These are phyloP conservation scores for Micrasema minimum DNA, from an alignment of 1,140 invertebrate genomes.

Conservation along the genomic window DNA sequence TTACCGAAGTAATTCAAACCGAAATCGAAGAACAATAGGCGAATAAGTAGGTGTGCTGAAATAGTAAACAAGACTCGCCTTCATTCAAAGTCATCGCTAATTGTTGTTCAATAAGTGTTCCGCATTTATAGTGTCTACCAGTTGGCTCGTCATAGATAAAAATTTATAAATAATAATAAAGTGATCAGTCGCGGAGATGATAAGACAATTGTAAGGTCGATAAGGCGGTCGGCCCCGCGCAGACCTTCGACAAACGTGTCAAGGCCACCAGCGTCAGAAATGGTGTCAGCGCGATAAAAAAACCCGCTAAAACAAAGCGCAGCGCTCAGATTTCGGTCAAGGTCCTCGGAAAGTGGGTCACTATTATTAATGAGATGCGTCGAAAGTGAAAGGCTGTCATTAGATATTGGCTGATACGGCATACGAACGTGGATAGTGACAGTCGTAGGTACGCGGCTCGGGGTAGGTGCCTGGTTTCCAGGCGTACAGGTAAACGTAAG, in stretches of 20 bases:
- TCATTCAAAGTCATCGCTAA: constrained; percentile 9
- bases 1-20: neutral
- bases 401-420: neutral
- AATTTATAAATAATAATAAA: constrained; percentile 44
- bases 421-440: too few relatives aligned
- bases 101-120: constrained; percentile 3
- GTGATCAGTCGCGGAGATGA: constrained; percentile 40
- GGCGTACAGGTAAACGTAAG: too few relatives aligned
- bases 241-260: constrained; percentile 53
- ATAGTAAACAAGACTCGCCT: constrained; percentile 8
- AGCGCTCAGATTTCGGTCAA: constrained; percentile 51
- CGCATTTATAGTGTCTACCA: neutral
- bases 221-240: constrained; percentile 47
- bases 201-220: constrained; percentile 51
- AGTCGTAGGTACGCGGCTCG: too few relatives aligned
- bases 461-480: too few relatives aligned
- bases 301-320: constrained; percentile 50
- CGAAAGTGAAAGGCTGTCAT: constrained; percentile 40
- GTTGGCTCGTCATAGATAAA: constrained; percentile 35
- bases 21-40: constrained; percentile 5
- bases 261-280: constrained; percentile 49
- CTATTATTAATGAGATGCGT: constrained; percentile 48
- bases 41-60: constrained; percentile 2
- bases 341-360: constrained; percentile 49
- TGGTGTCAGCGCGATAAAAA: constrained; percentile 52